phyloP scores from a whole-genome alignment of 2,888 invertebrate species.

The Papilio protenor region DNA sequence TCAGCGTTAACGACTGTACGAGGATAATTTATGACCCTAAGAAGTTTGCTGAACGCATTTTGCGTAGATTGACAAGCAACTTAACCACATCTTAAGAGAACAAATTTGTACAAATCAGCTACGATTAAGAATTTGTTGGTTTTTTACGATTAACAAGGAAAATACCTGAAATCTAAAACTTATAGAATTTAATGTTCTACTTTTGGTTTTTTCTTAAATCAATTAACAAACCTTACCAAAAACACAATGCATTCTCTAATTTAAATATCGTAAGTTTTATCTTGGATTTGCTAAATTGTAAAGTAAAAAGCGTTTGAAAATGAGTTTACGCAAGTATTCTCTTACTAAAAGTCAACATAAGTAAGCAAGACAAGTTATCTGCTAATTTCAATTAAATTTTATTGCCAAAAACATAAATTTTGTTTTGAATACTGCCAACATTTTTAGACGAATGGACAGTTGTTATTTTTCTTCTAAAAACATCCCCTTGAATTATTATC shows the following conservation, averaged over 20 bases:
- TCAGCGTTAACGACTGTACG: conserved; percentile 35
- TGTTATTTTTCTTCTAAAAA: not conserved
- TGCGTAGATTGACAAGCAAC: conserved; percentile 32
- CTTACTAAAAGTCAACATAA: too few relatives aligned
- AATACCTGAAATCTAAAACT: not conserved
- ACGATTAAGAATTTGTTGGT: not conserved
- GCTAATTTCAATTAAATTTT: too few relatives aligned
- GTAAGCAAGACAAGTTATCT: not conserved
- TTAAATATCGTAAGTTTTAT: too few relatives aligned
- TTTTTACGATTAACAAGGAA: not conserved
- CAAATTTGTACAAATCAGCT: conserved; percentile 9
- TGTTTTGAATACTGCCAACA: too few relatives aligned
- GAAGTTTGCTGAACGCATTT: conserved; percentile 36
- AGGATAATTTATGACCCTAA: conserved; percentile 38
- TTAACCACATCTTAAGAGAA: conserved; percentile 28
- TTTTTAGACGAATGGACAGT: not conserved
- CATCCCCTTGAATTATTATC: not conserved
- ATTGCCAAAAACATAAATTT: too few relatives aligned
- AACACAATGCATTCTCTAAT: too few relatives aligned
- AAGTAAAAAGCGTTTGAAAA: too few relatives aligned
- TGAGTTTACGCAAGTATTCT: too few relatives aligned
- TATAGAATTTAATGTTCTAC: not conserved
- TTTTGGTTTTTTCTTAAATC: too few relatives aligned
- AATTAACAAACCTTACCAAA: too few relatives aligned
- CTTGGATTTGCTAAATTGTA: too few relatives aligned